A percentile compares a stretch with the other conserved stretches of the same genome.
Evolutionary conservation across 2,888 invertebrate genomes (phyloP).

Genomic region (Quadroppia sp.): DNA sequence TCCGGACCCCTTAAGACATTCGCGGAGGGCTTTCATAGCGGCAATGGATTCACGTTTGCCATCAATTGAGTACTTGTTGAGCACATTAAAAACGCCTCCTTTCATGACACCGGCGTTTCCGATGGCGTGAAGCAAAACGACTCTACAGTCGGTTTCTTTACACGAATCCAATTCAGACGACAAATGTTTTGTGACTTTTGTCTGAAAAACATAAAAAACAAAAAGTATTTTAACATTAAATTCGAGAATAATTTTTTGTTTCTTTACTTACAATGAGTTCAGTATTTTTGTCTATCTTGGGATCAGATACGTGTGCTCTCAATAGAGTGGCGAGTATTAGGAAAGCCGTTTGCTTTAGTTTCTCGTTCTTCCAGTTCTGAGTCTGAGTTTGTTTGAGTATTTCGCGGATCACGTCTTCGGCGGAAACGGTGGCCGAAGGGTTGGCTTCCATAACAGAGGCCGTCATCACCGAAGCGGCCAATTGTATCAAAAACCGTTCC

Average conservation of each 20-base stretch:
- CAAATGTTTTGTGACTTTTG: slow-evolving; percentile 36
- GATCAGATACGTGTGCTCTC: slow-evolving; percentile 3
- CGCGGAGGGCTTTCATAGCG: slow-evolving; percentile 41
- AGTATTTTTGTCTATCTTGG: background rate
- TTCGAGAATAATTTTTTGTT: no score
- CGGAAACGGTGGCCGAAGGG: background rate
- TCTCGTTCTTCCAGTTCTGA: slow-evolving; percentile 42
- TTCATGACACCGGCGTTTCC: slow-evolving; percentile 42
- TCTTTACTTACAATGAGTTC: slow-evolving; percentile 25
- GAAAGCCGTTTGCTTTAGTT: slow-evolving; percentile 40
- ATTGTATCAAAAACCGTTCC: slow-evolving; percentile 62
- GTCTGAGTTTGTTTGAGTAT: slow-evolving; percentile 20
- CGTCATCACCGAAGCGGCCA: slow-evolving; percentile 36
- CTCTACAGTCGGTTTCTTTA: slow-evolving; percentile 43
- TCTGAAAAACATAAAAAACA: slow-evolving; percentile 3
- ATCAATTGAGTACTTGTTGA: slow-evolving; percentile 38
- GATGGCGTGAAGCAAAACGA: slow-evolving; percentile 41
- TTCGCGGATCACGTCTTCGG: slow-evolving; percentile 11
- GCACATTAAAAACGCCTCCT: slow-evolving; percentile 6
- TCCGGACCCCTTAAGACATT: slow-evolving; percentile 36
- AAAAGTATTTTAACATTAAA: no score
- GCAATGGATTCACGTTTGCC: slow-evolving; percentile 44
- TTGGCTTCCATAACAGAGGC: slow-evolving; percentile 34
- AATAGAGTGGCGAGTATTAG: slow-evolving; percentile 41
- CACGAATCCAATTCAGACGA: slow-evolving; percentile 38